Evolutionary conservation across 2,888 invertebrate genomes (phyloP).

Genomic region (Anthophora plumipes): DNA sequence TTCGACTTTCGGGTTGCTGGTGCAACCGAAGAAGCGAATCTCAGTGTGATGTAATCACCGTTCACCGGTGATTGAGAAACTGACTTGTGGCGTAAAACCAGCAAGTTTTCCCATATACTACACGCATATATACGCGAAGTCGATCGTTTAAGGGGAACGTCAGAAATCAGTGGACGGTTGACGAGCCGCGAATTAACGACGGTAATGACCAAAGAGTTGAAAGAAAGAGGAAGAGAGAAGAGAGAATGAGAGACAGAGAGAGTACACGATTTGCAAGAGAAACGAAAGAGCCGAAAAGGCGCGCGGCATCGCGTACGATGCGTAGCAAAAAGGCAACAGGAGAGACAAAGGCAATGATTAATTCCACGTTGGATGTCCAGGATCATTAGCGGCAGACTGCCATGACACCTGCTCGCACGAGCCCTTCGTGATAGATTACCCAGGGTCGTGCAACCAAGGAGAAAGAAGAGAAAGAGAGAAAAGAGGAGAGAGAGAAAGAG

Average conservation of each 20-base stretch:
- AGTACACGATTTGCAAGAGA: constrained; percentile 50
- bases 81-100: background rate
- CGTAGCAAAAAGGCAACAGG: constrained; percentile 67
- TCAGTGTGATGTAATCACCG: constrained; percentile 4
- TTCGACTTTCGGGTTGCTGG: background rate
- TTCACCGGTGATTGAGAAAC: constrained; percentile 12
- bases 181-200: constrained; percentile 57
- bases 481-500: constrained; percentile 36
- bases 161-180: constrained; percentile 30
- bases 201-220: constrained; percentile 61
- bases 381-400: constrained; percentile 82
- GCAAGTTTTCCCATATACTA: background rate
- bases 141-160: constrained; percentile 45
- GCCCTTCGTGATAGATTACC: constrained; percentile 82
- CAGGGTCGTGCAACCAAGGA: constrained; percentile 54
- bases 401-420: constrained; percentile 83
- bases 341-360: constrained; percentile 84
- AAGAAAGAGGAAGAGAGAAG: background rate
- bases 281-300: constrained; percentile 58
- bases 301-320: constrained; percentile 52
- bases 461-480: constrained; percentile 27
- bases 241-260: background rate
- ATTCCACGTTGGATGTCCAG: constrained; percentile 81
- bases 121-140: background rate
- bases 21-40: background rate